A percentile compares a stretch with the other conserved stretches of the same genome.
Evolutionary conservation across 2,797 vertebrate species (phyloP).

Genomic region (Ciconia nigra): DNA sequence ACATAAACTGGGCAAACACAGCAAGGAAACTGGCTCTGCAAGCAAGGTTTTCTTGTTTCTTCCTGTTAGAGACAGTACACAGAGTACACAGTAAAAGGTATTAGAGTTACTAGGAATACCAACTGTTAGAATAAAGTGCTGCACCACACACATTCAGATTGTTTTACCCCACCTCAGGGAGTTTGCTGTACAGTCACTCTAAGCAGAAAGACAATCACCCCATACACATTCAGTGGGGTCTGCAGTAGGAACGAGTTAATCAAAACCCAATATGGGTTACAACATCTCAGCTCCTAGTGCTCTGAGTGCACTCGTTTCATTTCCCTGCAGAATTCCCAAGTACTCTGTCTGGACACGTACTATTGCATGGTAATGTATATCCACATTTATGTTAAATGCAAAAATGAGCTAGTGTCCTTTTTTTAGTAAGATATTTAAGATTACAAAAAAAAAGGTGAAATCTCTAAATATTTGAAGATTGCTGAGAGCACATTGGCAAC

Average conservation of each 20-base stretch:
- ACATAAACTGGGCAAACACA: not conserved
- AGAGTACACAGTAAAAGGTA: not conserved
- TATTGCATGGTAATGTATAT: not conserved
- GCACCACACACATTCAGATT: not conserved
- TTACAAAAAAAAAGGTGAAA: not conserved
- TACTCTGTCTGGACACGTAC: no score
- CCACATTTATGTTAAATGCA: not conserved
- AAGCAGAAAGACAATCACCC: not conserved
- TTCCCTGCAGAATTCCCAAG: not conserved
- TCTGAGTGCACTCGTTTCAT: not conserved
- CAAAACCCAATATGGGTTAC: not conserved
- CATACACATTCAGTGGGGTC: not conserved
- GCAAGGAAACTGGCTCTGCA: not conserved
- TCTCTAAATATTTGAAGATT: not conserved
- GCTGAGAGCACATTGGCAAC: not conserved
- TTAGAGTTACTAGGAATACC: not conserved
- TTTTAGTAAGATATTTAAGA: not conserved
- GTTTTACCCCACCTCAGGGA: not conserved
- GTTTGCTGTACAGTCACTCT: not conserved
- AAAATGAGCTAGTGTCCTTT: not conserved
- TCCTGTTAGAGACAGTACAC: not conserved
- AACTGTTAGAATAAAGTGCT: not conserved
- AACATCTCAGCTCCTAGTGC: not conserved
- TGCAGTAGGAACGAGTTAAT: not conserved
- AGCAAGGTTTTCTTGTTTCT: not conserved